Percentiles rank a stretch among this genome's conserved stretches.
phyloP scores from a whole-genome alignment of 2,888 invertebrate genomes.

The Tetrapedia diversipes region DNA sequence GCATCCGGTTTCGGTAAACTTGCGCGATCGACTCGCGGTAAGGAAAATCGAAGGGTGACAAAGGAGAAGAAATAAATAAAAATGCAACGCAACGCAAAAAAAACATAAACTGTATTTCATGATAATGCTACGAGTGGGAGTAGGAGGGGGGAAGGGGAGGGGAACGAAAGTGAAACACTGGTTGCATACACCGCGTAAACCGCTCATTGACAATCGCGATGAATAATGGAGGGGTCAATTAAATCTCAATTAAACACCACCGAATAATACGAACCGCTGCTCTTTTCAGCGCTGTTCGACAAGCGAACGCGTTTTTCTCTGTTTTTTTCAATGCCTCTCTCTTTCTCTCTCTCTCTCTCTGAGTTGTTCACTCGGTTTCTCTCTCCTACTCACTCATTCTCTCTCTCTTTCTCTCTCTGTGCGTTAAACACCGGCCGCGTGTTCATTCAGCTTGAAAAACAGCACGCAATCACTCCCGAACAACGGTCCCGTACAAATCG shows the following conservation, averaged over 20 bases:
- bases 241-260: conserved; percentile 76
- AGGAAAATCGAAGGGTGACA: conserved; percentile 50
- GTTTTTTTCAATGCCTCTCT: conserved; percentile 10
- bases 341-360: conserved; percentile 15
- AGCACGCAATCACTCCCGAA: conserved; percentile 50
- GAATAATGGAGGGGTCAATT: conserved; percentile 78
- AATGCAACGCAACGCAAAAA: conserved; percentile 66
- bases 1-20: too few relatives aligned
- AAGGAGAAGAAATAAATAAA: conserved; percentile 58
- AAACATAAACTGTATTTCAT: conserved; percentile 68
- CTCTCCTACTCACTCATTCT: background rate
- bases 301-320: conserved; percentile 42
- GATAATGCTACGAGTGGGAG: conserved; percentile 59
- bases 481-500: conserved; percentile 44
- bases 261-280: conserved; percentile 73
- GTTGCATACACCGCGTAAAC: conserved; percentile 65
- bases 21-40: conserved; percentile 11
- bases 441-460: conserved; percentile 63
- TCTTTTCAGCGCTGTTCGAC: conserved; percentile 63
- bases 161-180: conserved; percentile 69
- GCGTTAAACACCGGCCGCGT: conserved; percentile 51
- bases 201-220: conserved; percentile 76
- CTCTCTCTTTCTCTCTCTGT: conserved; percentile 25
- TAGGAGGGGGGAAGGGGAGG: too few relatives aligned
- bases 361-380: conserved; percentile 6